phyloP scores from a whole-genome alignment of 2,888 invertebrate species.

The Oegoconia quadripuncta region DNA sequence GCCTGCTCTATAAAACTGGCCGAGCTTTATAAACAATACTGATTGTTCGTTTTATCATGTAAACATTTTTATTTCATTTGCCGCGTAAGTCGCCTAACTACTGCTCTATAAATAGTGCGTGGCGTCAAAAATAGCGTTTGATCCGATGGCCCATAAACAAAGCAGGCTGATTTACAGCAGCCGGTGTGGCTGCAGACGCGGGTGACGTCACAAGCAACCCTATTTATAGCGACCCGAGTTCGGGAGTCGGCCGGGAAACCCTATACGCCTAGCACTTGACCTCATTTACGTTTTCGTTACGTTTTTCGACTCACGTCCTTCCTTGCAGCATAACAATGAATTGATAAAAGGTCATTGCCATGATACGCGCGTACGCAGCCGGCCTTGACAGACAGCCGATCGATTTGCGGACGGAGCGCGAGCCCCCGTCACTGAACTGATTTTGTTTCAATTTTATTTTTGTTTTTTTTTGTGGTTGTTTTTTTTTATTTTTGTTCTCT shows the following conservation, averaged over 20 bases:
- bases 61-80: neutral
- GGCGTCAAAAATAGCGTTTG: slow-evolving; percentile 41
- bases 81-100: slow-evolving; percentile 25
- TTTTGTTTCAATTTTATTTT: slow-evolving; percentile 37
- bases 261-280: slow-evolving; percentile 65
- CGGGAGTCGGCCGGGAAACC: slow-evolving; percentile 48
- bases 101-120: slow-evolving; percentile 34
- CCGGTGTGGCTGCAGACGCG: slow-evolving; percentile 53
- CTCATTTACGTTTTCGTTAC: slow-evolving; percentile 44
- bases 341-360: slow-evolving; percentile 66
- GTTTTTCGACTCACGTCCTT: slow-evolving; percentile 30
- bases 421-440: slow-evolving; percentile 26
- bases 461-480: slow-evolving; percentile 52
- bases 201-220: slow-evolving; percentile 49
- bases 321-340: slow-evolving; percentile 44
- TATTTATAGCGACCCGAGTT: slow-evolving; percentile 39
- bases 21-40: too few relatives aligned
- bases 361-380: slow-evolving; percentile 43
- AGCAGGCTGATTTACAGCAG: slow-evolving; percentile 51
- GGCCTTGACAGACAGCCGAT: slow-evolving; percentile 47
- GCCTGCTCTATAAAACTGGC: too few relatives aligned
- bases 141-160: slow-evolving; percentile 64
- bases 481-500: slow-evolving; percentile 70
- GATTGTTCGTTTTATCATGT: neutral
- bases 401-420: slow-evolving; percentile 29